These are phyloP conservation scores for Girardinichthys multiradiatus DNA, from an alignment of 2,113 vertebrate genomes.

Conservation along the genomic window DNA sequence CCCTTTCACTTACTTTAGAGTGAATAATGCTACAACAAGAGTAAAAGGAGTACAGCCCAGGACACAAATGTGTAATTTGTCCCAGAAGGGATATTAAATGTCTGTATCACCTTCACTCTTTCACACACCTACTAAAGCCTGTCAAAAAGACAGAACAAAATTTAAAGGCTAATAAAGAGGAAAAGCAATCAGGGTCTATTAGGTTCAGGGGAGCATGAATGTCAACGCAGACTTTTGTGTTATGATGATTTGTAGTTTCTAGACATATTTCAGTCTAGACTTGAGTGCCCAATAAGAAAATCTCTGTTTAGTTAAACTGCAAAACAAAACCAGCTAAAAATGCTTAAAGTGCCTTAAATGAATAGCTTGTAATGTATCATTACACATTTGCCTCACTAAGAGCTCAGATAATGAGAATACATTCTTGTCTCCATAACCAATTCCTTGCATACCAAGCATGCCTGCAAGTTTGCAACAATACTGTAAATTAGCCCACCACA, in stretches of 20 bases:
- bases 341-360: too few species aligned
- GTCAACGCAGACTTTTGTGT: background rate
- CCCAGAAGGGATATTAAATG: background rate
- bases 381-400: background rate
- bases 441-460: background rate
- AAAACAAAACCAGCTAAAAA: too few species aligned
- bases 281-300: background rate
- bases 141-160: background rate
- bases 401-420: background rate
- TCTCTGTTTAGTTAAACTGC: background rate
- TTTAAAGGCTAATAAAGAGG: background rate
- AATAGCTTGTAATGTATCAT: too few species aligned
- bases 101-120: background rate
- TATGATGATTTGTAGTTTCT: background rate
- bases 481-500: background rate
- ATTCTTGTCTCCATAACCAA: background rate
- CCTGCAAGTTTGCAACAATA: background rate
- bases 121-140: background rate
- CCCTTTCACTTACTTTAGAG: slow-evolving; percentile 2
- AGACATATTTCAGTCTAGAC: background rate
- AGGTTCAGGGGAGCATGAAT: background rate
- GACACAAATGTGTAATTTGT: background rate
- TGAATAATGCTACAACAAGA: background rate
- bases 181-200: background rate
- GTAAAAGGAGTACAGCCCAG: background rate